These are phyloP conservation scores for Lucinisca nassula DNA, from an alignment of 2,888 invertebrate genomes.

Conservation along the genomic window DNA sequence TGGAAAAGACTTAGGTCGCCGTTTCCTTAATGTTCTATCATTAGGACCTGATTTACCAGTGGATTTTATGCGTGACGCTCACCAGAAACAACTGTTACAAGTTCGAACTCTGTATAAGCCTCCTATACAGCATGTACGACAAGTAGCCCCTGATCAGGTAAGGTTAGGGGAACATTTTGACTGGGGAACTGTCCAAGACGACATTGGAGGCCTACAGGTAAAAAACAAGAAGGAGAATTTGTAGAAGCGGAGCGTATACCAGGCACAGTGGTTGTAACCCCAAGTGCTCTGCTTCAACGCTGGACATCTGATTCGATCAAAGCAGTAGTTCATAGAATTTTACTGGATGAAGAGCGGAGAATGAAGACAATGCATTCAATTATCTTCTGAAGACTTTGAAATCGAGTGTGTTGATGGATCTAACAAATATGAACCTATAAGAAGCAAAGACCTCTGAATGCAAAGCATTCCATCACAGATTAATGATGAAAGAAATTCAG, in stretches of 20 bases:
- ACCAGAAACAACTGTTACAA: background rate
- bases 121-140: background rate
- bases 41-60: background rate
- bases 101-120: background rate
- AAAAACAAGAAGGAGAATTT: background rate
- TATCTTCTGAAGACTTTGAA: constrained; percentile 18
- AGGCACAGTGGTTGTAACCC: background rate
- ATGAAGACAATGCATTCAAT: constrained; percentile 34
- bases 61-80: background rate
- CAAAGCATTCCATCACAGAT: no score
- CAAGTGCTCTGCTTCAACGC: constrained; percentile 79
- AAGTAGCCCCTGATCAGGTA: background rate
- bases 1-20: background rate
- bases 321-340: background rate
- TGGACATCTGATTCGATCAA: constrained; percentile 90
- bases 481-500: no score
- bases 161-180: background rate
- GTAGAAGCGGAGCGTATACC: background rate
- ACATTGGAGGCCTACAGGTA: background rate
- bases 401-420: background rate
- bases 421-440: background rate
- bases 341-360: background rate
- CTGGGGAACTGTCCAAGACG: background rate
- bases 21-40: background rate
- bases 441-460: no score